phyloP scores from a whole-genome alignment of 2,888 invertebrate genomes.

The Pecten maximus region DNA sequence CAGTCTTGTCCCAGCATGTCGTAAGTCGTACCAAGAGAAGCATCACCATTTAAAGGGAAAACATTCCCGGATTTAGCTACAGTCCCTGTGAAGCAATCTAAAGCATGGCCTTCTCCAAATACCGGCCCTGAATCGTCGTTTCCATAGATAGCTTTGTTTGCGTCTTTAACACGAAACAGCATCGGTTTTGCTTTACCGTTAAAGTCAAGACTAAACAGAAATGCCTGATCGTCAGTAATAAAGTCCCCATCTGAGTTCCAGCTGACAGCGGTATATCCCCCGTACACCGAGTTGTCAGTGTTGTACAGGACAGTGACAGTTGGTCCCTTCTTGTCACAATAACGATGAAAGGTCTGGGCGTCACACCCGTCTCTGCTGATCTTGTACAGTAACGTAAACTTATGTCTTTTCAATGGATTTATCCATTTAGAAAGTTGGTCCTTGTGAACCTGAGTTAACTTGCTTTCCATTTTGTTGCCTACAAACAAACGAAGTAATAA shows the following conservation, averaged over 20 bases:
- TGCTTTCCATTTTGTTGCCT: background rate
- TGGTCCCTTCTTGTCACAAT: slow-evolving; percentile 65
- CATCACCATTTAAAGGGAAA: slow-evolving; percentile 39
- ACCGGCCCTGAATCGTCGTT: slow-evolving; percentile 34
- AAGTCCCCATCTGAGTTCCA: slow-evolving; percentile 55
- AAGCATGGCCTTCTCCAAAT: slow-evolving; percentile 42
- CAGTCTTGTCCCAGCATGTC: slow-evolving; percentile 42
- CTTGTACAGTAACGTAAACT: slow-evolving; percentile 59
- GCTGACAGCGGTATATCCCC: slow-evolving; percentile 57
- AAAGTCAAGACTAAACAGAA: slow-evolving; percentile 58
- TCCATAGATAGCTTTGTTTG: slow-evolving; percentile 42
- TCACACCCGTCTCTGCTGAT: slow-evolving; percentile 59
- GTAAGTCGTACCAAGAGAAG: slow-evolving; percentile 1
- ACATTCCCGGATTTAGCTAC: background rate
- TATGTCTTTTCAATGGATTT: slow-evolving; percentile 43
- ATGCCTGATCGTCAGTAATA: slow-evolving; percentile 55
- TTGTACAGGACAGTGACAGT: slow-evolving; percentile 64
- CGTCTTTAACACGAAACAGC: slow-evolving; percentile 52
- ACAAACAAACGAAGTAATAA: too few relatives aligned
- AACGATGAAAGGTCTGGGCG: slow-evolving; percentile 59
- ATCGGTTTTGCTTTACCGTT: slow-evolving; percentile 45
- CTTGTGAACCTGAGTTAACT: slow-evolving; percentile 43
- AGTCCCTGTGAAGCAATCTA: background rate
- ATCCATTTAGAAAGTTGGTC: slow-evolving; percentile 60
- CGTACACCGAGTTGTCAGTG: slow-evolving; percentile 59